Percentiles rank a stretch among this genome's conserved stretches.
Evolutionary conservation across 2,797 vertebrate species (phyloP).

Genomic region (Melanogrammus aeglefinus): DNA sequence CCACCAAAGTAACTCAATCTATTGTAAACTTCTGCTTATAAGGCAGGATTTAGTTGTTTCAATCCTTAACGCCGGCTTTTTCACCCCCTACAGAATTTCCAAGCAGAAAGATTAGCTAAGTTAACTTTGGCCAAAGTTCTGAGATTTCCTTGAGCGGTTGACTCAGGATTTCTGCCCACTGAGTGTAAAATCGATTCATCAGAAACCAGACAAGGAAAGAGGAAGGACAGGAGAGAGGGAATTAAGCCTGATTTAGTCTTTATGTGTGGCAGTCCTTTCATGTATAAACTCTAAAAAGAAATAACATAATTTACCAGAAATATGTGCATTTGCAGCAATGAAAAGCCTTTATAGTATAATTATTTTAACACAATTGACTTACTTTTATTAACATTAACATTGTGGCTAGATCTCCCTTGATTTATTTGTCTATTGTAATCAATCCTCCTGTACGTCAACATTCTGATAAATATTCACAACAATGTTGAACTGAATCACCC

Average conservation of each 20-base stretch:
- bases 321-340: neutral
- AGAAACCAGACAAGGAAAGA: neutral
- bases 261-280: too few species aligned
- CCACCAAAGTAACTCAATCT: neutral
- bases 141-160: neutral
- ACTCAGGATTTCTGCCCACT: neutral
- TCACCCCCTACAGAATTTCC: neutral
- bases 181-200: neutral
- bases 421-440: too few species aligned
- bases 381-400: neutral
- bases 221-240: neutral
- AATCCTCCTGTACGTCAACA: neutral
- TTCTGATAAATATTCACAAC: neutral
- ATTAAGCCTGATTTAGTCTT: neutral
- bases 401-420: neutral
- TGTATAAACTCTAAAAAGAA: neutral
- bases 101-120: neutral
- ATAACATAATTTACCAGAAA: neutral
- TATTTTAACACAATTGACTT: neutral
- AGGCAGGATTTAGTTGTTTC: neutral
- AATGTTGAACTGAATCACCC: neutral
- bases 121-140: neutral
- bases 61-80: neutral
- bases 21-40: neutral
- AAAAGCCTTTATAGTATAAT: neutral